These are phyloP conservation scores for Marcusenius ussheri DNA, from an alignment of 2,113 vertebrate genomes.

Conservation along the genomic window DNA sequence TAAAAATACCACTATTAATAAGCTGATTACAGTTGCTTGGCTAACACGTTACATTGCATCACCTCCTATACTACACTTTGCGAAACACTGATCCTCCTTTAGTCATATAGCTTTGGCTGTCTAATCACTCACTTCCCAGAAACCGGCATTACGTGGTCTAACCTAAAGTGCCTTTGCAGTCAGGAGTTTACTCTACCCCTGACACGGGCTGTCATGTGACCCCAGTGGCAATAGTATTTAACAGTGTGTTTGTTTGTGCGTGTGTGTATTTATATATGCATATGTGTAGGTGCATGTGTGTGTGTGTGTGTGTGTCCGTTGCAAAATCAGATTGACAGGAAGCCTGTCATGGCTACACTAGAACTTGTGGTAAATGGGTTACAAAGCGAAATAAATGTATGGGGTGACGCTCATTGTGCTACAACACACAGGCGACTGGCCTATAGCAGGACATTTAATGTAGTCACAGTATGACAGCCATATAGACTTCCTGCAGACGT, in stretches of 20 bases:
- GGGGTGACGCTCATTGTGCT: background rate
- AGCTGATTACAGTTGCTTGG: background rate
- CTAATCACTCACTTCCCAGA: background rate
- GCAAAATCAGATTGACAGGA: no score
- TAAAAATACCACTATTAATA: background rate
- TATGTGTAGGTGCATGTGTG: background rate
- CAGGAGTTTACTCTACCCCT: background rate
- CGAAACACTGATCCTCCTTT: background rate
- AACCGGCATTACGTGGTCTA: background rate
- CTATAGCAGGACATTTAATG: background rate
- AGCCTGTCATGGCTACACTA: background rate
- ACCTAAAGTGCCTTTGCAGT: background rate
- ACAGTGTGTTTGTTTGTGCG: background rate
- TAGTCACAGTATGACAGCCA: background rate
- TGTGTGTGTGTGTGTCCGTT: no score
- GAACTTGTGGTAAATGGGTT: background rate
- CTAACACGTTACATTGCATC: background rate
- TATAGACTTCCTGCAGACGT: background rate
- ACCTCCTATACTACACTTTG: background rate
- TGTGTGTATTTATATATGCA: background rate
- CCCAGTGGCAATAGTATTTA: background rate
- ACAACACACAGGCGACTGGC: background rate
- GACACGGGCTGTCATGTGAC: background rate
- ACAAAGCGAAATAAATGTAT: background rate
- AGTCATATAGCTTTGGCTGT: background rate